phyloP scores from a whole-genome alignment of 2,797 vertebrate genomes.

The Ammospiza maritima region DNA sequence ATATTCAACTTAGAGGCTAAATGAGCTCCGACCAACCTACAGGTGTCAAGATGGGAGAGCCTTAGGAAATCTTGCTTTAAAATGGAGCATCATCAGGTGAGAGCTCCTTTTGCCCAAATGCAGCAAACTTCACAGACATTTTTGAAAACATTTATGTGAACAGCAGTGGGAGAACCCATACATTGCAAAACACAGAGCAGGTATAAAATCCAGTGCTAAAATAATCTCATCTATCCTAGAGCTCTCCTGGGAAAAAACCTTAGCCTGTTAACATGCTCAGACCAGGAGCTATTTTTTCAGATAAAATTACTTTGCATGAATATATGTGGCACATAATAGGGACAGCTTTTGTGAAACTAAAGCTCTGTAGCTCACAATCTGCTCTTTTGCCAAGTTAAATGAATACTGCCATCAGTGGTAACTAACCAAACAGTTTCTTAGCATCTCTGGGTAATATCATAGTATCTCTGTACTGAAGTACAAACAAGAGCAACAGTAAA shows the following conservation, averaged over 20 bases:
- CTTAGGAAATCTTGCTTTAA: not conserved
- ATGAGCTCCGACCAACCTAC: not conserved
- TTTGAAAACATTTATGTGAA: not conserved
- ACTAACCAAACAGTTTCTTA: not conserved
- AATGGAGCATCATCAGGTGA: not conserved
- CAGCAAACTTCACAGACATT: not conserved
- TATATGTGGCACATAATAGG: not conserved
- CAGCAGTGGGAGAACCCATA: not conserved
- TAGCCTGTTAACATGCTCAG: not conserved
- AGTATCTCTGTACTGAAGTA: not conserved
- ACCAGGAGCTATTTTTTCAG: not conserved
- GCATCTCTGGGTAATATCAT: not conserved
- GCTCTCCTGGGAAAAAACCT: not conserved
- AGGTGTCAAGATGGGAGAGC: not conserved
- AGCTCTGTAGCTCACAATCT: not conserved
- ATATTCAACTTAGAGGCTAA: conserved; percentile 6
- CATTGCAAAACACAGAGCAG: not conserved
- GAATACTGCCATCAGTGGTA: not conserved
- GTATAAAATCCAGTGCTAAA: not conserved
- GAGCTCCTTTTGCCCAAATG: not conserved
- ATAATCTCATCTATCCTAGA: not conserved
- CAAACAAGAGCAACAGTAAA: not conserved
- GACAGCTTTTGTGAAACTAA: not conserved
- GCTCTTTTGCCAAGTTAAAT: not conserved
- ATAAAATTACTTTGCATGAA: not conserved